A percentile compares a stretch with the other conserved stretches of the same genome.
Conservation (phyloP, 2,888 invertebrate genomes). For the Enchytraeus crypticus region DNA sequence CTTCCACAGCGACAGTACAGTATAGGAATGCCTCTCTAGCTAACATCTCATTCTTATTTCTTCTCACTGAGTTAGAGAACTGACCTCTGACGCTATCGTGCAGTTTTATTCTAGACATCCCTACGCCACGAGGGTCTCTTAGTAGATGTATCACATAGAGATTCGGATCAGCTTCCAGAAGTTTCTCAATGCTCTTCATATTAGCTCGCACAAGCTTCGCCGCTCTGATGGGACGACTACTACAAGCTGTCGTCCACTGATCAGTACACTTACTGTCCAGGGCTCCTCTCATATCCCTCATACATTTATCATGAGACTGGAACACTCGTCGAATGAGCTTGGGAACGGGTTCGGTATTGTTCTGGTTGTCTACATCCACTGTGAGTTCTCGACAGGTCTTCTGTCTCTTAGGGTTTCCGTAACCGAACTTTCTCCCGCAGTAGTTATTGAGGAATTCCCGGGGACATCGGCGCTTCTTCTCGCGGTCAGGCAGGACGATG, state of each 20-base stretch:
- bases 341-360: not conserved
- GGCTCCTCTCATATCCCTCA: not conserved
- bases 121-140: conserved; percentile 16
- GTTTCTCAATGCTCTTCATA: conserved; percentile 12
- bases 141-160: conserved; percentile 14
- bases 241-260: not conserved
- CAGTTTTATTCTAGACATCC: conserved; percentile 7
- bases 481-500: too few relatives aligned
- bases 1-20: conserved; percentile 6
- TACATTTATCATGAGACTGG: not conserved
- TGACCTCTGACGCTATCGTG: conserved; percentile 8
- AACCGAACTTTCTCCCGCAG: conserved; percentile 12
- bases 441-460: not conserved
- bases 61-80: not conserved
- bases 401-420: not conserved
- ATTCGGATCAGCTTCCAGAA: conserved; percentile 2
- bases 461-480: not conserved
- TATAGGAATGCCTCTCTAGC: conserved; percentile 11
- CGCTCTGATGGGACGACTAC: not conserved
- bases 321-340: too few relatives aligned
- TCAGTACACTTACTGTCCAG: not conserved
- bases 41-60: not conserved
- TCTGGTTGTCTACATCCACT: not conserved
- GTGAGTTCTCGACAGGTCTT: not conserved
- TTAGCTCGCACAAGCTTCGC: conserved; percentile 13